Percentiles rank a stretch among this genome's conserved stretches.
Conservation (phyloP, 2,113 vertebrate species). For the Chaetorhynchus papuensis region DNA sequence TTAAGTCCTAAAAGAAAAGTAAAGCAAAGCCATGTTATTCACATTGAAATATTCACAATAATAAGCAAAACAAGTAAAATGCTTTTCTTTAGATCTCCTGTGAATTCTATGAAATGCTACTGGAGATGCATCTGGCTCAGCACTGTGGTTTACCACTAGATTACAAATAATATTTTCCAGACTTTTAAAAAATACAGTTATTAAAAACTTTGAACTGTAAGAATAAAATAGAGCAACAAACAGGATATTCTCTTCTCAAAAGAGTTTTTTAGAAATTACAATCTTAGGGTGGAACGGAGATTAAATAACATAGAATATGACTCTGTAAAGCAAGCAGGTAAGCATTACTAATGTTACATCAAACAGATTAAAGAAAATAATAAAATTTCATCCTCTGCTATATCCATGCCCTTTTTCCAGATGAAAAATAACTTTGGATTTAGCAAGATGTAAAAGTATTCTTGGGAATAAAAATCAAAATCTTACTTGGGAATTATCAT, state of each 20-base stretch:
- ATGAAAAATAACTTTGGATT: background rate
- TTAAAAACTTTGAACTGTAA: background rate
- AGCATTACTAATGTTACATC: background rate
- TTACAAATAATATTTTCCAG: background rate
- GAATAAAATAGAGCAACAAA: background rate
- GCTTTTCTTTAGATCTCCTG: background rate
- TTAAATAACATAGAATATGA: background rate
- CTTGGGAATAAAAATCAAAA: background rate
- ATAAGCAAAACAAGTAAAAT: background rate
- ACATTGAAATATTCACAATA: background rate
- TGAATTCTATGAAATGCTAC: background rate
- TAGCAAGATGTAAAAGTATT: background rate
- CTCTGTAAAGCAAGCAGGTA: background rate
- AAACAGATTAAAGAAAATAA: background rate
- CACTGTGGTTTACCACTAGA: background rate
- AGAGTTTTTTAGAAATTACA: background rate
- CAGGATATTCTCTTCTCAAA: background rate
- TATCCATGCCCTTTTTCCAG: background rate
- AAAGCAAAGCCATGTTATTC: background rate
- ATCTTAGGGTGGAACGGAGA: background rate
- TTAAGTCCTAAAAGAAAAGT: slow-evolving; percentile 82
- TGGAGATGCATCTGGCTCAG: background rate
- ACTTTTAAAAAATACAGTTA: background rate
- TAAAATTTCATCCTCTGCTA: background rate
- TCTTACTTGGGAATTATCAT: background rate